Evolutionary conservation across 2,888 invertebrate species (phyloP).

Genomic region (Branchipolynoe longqiensis): DNA sequence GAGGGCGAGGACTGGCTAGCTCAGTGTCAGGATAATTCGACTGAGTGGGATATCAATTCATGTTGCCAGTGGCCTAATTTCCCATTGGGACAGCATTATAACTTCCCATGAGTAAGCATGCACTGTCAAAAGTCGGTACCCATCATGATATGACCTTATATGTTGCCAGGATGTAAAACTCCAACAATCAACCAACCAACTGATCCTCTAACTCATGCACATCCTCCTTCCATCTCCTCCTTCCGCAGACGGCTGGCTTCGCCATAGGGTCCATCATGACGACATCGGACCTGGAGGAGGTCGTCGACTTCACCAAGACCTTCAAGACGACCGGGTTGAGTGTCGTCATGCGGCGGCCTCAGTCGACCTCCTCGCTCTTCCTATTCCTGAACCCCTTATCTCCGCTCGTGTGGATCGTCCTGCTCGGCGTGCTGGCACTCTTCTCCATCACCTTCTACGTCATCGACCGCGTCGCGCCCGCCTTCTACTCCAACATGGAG

Average conservation of each 20-base stretch:
- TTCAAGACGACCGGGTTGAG: constrained; percentile 80
- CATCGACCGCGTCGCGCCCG: constrained; percentile 73
- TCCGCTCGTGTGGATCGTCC: constrained; percentile 77
- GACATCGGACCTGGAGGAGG: constrained; percentile 77
- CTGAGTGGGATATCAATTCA: too few species aligned
- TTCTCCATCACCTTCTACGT: constrained; percentile 78
- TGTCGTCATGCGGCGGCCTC: constrained; percentile 76
- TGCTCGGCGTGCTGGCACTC: constrained; percentile 75
- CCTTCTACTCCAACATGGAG: constrained; percentile 64
- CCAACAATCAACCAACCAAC: too few species aligned
- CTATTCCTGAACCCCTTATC: constrained; percentile 80
- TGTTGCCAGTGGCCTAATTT: too few species aligned
- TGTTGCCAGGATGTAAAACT: too few species aligned
- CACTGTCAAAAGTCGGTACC: too few species aligned
- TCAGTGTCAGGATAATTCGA: too few species aligned
- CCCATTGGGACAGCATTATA: too few species aligned
- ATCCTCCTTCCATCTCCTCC: background rate
- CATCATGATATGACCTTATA: too few species aligned
- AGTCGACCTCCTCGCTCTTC: constrained; percentile 74
- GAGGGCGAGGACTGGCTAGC: too few species aligned
- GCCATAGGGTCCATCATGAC: constrained; percentile 79
- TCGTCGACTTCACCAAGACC: constrained; percentile 80
- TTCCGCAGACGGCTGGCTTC: constrained; percentile 80
- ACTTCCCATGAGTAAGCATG: too few species aligned
- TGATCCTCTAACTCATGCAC: too few species aligned